Evolutionary conservation across 2,113 vertebrate species (phyloP).

Genomic region (Phyllostomus discolor): DNA sequence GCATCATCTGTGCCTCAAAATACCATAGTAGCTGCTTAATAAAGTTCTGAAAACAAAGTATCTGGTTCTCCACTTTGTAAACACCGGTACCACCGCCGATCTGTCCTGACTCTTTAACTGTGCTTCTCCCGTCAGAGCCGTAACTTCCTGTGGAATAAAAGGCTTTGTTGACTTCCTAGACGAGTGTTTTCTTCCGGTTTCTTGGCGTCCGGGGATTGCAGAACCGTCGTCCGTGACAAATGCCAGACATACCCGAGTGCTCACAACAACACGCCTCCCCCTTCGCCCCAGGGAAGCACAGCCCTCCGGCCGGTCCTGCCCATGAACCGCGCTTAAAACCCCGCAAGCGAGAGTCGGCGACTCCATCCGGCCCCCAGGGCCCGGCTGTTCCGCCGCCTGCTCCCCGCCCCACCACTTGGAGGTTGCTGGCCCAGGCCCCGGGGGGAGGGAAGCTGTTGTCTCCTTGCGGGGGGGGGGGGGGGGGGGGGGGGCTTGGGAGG

Average conservation of each 20-base stretch:
- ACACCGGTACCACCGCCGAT: not conserved
- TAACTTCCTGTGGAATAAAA: conserved; percentile 70
- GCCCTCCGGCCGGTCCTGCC: fast-evolving
- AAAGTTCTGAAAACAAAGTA: not conserved
- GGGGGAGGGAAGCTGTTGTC: fast-evolving
- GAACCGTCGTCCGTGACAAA: not conserved
- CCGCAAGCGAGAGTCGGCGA: not conserved
- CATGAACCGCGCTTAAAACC: not conserved
- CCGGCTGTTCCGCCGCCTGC: fast-evolving
- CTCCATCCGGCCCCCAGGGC: fast-evolving
- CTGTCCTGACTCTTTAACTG: conserved; percentile 2
- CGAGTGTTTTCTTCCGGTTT: not conserved
- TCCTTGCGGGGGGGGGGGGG: not conserved
- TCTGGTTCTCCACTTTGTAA: not conserved
- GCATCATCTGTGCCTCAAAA: conserved; percentile 49
- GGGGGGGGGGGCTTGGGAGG: not conserved
- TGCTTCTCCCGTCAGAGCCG: not conserved
- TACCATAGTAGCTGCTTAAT: not conserved
- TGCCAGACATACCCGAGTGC: fast-evolving
- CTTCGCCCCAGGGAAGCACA: fast-evolving
- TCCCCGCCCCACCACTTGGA: fast-evolving
- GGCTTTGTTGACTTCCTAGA: conserved; percentile 8
- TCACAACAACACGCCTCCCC: fast-evolving
- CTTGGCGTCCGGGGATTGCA: not conserved
- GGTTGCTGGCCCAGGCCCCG: not conserved